Conservation (phyloP, 2,797 vertebrate genomes). For the Dendrocincla tyrannina region DNA sequence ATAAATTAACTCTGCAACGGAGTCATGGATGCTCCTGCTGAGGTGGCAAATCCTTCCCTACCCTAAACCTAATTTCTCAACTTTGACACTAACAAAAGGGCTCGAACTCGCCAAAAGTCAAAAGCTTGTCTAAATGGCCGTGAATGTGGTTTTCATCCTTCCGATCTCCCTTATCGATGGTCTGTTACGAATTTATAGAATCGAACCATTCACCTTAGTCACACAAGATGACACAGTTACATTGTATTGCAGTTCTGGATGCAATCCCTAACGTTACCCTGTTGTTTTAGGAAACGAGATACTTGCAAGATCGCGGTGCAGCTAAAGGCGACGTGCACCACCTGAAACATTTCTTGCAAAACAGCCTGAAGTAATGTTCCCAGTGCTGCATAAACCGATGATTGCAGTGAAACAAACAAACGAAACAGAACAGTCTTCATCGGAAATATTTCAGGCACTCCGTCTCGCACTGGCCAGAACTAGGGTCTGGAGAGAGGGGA, state of each 20-base stretch:
- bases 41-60: neutral
- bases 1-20: neutral
- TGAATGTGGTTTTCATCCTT: neutral
- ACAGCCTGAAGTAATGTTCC: neutral
- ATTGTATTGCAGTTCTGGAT: neutral
- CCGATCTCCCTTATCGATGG: neutral
- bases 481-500: neutral
- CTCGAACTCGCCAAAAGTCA: neutral
- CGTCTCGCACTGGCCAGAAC: neutral
- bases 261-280: neutral
- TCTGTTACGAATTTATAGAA: neutral
- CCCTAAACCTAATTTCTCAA: neutral
- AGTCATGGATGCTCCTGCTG: neutral
- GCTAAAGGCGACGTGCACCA: neutral
- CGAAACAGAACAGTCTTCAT: neutral
- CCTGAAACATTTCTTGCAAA: neutral
- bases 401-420: neutral
- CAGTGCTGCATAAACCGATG: neutral
- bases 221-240: neutral
- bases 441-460: slow-evolving; percentile 5
- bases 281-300: neutral
- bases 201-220: neutral
- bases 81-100: slow-evolving; percentile 7
- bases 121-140: neutral
- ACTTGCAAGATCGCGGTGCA: neutral